Base-by-base conservation (phyloP, 2,113 vertebrate species). In the Benitochromis conjunctus region DNA sequence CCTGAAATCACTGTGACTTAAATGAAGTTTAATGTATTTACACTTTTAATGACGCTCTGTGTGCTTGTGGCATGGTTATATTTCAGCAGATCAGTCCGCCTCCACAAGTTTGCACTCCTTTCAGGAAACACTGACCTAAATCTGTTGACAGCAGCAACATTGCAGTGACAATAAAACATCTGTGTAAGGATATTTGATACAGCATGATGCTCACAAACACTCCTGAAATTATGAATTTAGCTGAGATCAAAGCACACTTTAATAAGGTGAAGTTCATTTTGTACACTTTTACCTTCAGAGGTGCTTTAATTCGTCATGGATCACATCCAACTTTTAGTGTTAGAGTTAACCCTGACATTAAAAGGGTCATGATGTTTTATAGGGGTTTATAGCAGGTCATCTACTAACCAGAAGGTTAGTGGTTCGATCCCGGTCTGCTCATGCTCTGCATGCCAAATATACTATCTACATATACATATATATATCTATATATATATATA, bases 101-200 rank as follows among this genome's bases (percentile, higher is more conserved):
- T 85, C 80, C 83, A 71, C 80, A 46, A 13, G 3, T 19, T 74
- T 79, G 38, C 10, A n/a, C 26, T 82, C 26, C 83, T 82, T 89
- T 86, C 62, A 80, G 48, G 83, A 89, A 86, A 76, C 29, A n/a
- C 74, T 86, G 87, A 89, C 83, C 83, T 86, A 89, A 62, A 89
- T 89, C 60, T 76, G 46, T n/a, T 89, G 53, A 60, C 18, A 18
- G 55, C 77, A 64, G 77, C 19, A 4, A 18, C 82, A 5, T 19
- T 54, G 38, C 29, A 64, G 1, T 2, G 1, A 86, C 60, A 89
- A 79, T 60, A 74, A 21, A 89, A 82, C 83, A 85, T 88, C 71
- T 71, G 54, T 81, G 82, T 18, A 5, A n/a, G 57, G 77, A 62
- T 7, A 24, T 7, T 71, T 26, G 34, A 82, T 56, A 21, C 13